Percentiles rank a stretch among this genome's conserved stretches.
phyloP scores from a whole-genome alignment of 2,888 invertebrate genomes.

The Fissipunctia ypsillon region DNA sequence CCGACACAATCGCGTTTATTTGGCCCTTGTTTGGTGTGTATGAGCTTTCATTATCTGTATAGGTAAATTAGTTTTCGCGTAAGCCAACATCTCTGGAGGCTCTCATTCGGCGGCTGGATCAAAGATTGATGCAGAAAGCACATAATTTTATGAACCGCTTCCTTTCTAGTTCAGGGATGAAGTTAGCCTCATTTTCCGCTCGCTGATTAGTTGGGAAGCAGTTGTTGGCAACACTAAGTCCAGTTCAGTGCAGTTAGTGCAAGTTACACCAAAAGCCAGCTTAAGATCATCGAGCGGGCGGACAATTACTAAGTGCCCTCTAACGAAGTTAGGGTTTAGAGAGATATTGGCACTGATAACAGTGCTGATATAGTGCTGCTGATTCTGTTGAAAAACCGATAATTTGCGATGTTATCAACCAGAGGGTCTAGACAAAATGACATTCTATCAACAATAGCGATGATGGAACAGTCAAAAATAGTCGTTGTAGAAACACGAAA shows the following conservation, averaged over 20 bases:
- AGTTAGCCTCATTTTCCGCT: constrained; percentile 22
- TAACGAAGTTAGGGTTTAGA: neutral
- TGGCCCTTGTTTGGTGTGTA: constrained; percentile 64
- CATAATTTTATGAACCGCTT: neutral
- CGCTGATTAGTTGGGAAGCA: constrained; percentile 36
- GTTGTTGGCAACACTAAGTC: constrained; percentile 16
- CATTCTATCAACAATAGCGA: no score
- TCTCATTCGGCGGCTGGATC: constrained; percentile 1
- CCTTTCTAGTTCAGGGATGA: constrained; percentile 16
- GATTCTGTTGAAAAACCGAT: neutral
- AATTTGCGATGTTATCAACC: neutral
- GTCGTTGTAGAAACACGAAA: neutral
- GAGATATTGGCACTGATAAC: neutral
- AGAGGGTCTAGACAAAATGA: neutral
- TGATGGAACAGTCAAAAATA: neutral
- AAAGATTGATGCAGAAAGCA: neutral
- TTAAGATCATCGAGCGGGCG: constrained; percentile 4
- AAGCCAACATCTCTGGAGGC: neutral
- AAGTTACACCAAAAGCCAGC: constrained; percentile 16
- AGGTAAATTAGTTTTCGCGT: constrained; percentile 50
- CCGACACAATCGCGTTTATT: constrained; percentile 77
- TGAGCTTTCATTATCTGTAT: constrained; percentile 57
- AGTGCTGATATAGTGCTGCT: neutral
- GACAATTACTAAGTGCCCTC: constrained; percentile 5
- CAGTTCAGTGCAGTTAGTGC: constrained; percentile 1